A percentile compares a stretch with the other conserved stretches of the same genome.
These are phyloP conservation scores for Belgica antarctica DNA, from an alignment of 2,888 invertebrate genomes.

Conservation along the genomic window DNA sequence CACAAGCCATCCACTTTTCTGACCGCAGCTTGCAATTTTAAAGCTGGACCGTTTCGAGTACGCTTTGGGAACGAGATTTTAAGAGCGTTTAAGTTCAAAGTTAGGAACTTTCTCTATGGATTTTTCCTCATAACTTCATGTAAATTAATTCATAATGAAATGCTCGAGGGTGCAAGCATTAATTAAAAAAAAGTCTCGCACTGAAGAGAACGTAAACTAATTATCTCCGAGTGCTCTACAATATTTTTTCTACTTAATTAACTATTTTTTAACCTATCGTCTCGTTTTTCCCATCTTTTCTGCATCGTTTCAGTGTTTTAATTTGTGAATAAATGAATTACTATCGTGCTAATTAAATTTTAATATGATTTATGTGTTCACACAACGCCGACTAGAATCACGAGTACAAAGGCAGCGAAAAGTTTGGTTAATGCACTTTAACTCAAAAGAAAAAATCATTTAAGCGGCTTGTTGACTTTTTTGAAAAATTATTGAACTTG, in stretches of 20 bases:
- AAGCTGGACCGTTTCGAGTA: too few species aligned
- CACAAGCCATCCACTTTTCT: too few species aligned
- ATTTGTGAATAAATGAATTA: background rate
- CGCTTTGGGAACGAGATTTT: too few species aligned
- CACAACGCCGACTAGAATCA: too few species aligned
- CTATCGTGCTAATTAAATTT: conserved; percentile 19
- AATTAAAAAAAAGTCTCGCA: background rate
- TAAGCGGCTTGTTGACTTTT: too few species aligned
- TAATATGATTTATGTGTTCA: background rate
- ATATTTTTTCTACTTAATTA: background rate
- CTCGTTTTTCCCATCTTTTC: too few species aligned
- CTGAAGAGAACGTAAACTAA: background rate
- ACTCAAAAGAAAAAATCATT: too few species aligned
- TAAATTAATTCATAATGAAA: background rate
- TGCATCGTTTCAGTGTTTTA: background rate
- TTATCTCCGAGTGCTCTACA: background rate
- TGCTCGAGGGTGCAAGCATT: background rate
- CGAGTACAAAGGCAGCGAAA: too few species aligned
- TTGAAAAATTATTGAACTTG: too few species aligned
- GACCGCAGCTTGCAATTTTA: too few species aligned
- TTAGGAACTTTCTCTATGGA: background rate
- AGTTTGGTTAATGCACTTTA: too few species aligned
- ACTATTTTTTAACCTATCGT: too few species aligned
- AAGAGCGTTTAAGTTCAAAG: background rate
- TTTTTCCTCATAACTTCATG: background rate